phyloP scores from a whole-genome alignment of 1,140 invertebrate genomes.

The Heliconius melpomene region DNA sequence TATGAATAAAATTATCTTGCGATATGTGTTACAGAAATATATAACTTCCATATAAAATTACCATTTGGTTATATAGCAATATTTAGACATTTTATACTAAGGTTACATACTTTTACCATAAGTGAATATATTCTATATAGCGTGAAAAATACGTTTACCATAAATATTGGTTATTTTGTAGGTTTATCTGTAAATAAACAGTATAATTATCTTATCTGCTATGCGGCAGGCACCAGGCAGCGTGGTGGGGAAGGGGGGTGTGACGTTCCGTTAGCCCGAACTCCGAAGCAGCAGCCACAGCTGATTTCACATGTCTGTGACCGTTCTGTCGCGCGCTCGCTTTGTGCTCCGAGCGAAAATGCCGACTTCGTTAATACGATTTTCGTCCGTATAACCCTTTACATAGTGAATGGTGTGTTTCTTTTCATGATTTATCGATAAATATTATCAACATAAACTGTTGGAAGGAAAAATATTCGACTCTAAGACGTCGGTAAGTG shows the following conservation, averaged over 20 bases:
- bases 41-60: constrained; percentile 41
- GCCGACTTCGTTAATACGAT: constrained; percentile 55
- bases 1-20: neutral
- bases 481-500: constrained; percentile 25
- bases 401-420: constrained; percentile 49
- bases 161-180: constrained; percentile 31
- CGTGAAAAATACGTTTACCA: neutral
- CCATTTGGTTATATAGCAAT: constrained; percentile 18
- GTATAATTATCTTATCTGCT: constrained; percentile 63
- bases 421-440: constrained; percentile 29
- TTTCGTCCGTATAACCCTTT: constrained; percentile 23
- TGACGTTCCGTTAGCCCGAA: constrained; percentile 54
- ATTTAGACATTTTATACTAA: neutral
- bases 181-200: constrained; percentile 65
- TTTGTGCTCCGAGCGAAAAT: constrained; percentile 52
- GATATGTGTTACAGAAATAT: neutral
- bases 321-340: constrained; percentile 55
- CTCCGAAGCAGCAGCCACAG: constrained; percentile 54
- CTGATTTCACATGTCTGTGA: constrained; percentile 76
- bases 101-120: neutral
- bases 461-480: constrained; percentile 19
- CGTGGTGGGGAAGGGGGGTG: constrained; percentile 43
- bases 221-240: constrained; percentile 42
- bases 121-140: neutral
- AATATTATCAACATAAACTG: constrained; percentile 28